A percentile compares a stretch with the other conserved stretches of the same genome.
These are phyloP conservation scores for Perccottus glenii DNA, from an alignment of 2,113 vertebrate species.

Conservation along the genomic window DNA sequence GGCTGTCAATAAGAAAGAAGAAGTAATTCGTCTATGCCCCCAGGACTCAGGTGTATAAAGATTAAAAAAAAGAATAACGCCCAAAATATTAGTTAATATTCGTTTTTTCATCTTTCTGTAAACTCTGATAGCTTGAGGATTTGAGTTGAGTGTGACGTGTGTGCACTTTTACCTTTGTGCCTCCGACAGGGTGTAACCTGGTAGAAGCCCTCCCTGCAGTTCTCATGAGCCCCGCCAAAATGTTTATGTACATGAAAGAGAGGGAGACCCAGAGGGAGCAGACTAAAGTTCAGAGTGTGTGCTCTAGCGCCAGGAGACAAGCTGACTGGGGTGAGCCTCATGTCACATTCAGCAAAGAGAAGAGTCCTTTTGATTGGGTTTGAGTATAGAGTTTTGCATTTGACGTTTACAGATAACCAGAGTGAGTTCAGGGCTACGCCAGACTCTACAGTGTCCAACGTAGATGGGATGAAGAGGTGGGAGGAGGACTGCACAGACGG, in stretches of 20 bases:
- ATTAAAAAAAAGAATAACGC: too few relatives aligned
- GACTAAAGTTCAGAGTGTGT: background rate
- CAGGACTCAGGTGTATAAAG: too few relatives aligned
- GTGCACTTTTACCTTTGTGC: constrained; percentile 1
- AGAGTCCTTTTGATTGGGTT: background rate
- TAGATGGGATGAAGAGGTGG: background rate
- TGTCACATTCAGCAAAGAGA: background rate
- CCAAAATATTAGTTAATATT: too few relatives aligned
- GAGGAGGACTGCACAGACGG: background rate
- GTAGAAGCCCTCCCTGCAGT: constrained; percentile 9
- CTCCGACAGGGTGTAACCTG: constrained; percentile 43
- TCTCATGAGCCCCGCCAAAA: constrained; percentile 71
- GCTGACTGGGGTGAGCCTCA: constrained; percentile 11
- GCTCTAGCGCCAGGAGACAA: constrained; percentile 4
- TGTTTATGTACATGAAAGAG: constrained; percentile 76
- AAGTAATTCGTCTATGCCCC: too few relatives aligned
- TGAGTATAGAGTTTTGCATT: background rate
- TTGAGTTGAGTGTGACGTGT: background rate
- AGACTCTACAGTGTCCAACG: background rate
- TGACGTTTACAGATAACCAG: constrained; percentile 10
- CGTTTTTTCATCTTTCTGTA: too few relatives aligned
- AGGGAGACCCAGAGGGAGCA: constrained; percentile 30
- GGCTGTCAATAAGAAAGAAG: too few relatives aligned
- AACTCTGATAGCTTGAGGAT: too few relatives aligned
- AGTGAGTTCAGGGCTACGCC: background rate